Evolutionary conservation across 2,888 invertebrate genomes (phyloP), one percentile per base, ranked within the genome.

Genomic region (Lepidonotus clava): DNA sequence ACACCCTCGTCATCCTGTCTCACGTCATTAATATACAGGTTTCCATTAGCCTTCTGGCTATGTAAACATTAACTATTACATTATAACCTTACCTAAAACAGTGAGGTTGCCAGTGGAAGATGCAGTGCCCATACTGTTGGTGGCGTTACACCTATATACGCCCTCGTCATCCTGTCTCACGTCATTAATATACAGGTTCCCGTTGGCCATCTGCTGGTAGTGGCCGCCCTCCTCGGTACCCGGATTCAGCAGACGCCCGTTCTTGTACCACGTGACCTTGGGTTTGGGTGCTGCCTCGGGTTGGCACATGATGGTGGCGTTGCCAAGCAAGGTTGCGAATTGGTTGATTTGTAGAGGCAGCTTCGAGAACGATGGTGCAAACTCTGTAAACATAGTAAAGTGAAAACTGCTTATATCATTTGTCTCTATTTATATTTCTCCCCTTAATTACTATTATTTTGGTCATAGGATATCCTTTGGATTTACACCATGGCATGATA

Each of bases 241-340:
- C 0, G 89, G 85, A 2, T 88, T 87, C n/a, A 86, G 38, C 85
- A 85, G 53, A 86, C 53, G 85, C 4, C 96, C 97, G 94, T 98
- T 97, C 93, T 98, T 97, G 91, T 97, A 97, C 98, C 98, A 99
- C 53, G 96, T 96, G 92, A 80, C 71, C 8, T 71, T 38, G 11
- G 93, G 91, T 38, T 96, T 96, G 0, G 99, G 98, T 0, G 98
- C 98, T 6, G 98, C 98, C 95, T 99, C 99, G 0, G 98, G 98
- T 92, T 97, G 96, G 93, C 99, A 99, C 8, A 89, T 76, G 85
- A 99, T 96, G 0, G 98, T 98, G 0, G 97, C 97, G 94, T 98
- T 98, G 21, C 98, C 98, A 18, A 97, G 97, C 93, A 97, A 97
- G 0, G 98, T 98, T 0, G 98, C 98, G 94, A 97, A 98, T n/a